A percentile compares a stretch with the other conserved stretches of the same genome.
Conservation (phyloP, 2,113 vertebrate genomes). For the Psammodynastes pulverulentus region DNA sequence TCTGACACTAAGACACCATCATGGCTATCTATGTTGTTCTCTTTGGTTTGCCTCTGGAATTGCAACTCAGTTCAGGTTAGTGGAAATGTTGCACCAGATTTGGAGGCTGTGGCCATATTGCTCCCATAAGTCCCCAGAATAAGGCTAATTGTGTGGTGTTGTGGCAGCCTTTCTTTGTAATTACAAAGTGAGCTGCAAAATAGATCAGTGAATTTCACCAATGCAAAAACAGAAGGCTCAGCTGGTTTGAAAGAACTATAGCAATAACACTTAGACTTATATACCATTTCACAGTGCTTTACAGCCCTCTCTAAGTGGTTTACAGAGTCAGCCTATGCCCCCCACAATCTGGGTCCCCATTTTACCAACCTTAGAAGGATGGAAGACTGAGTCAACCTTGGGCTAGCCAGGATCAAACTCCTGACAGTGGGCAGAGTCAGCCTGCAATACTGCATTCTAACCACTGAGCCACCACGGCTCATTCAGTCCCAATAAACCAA, state of each 20-base stretch:
- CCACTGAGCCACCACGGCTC: background rate
- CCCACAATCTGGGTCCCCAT: no score
- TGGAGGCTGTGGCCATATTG: background rate
- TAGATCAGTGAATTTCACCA: background rate
- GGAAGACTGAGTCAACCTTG: no score
- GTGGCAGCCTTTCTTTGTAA: background rate
- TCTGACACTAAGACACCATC: background rate
- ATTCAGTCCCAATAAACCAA: background rate
- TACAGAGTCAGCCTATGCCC: no score
- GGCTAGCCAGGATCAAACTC: no score
- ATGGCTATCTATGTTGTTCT: background rate
- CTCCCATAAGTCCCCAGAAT: background rate
- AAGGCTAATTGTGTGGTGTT: background rate
- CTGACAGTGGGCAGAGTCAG: background rate
- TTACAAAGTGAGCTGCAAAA: background rate
- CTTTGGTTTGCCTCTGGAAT: background rate
- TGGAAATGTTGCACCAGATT: background rate
- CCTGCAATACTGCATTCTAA: background rate
- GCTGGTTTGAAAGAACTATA: background rate
- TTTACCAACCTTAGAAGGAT: no score
- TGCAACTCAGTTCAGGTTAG: background rate
- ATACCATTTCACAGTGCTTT: no score
- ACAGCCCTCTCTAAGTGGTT: no score
- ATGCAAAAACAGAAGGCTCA: background rate
- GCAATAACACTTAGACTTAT: no score